These are phyloP conservation scores for Dryomyza anilis DNA, from an alignment of 2,888 invertebrate species.

Conservation along the genomic window DNA sequence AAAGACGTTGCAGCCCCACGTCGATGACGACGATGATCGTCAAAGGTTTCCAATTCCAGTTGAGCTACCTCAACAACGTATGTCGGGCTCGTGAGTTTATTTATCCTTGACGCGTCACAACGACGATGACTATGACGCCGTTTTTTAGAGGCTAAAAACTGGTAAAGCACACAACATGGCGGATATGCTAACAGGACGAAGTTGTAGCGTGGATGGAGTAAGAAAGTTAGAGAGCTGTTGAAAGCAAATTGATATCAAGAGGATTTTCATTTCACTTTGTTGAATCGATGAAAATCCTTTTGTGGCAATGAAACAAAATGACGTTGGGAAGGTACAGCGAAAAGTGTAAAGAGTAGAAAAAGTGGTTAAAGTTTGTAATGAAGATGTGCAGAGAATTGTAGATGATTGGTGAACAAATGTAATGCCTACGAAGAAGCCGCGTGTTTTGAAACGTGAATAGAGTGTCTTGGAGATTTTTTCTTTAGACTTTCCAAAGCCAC, in stretches of 20 bases:
- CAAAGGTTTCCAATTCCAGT: background rate
- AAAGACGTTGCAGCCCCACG: background rate
- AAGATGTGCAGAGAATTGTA: background rate
- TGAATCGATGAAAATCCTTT: slow-evolving; percentile 19
- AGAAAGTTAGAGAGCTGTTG: background rate
- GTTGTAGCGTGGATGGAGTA: background rate
- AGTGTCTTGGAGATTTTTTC: background rate
- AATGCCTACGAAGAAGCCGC: no score
- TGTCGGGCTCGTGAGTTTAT: slow-evolving; percentile 3
- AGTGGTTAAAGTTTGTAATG: background rate
- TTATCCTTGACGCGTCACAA: slow-evolving; percentile 16
- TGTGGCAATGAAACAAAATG: slow-evolving; percentile 4
- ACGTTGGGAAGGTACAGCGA: background rate
- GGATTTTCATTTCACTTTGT: slow-evolving; percentile 15
- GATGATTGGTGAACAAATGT: background rate
- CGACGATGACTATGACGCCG: background rate
- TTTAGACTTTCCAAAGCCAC: no score
- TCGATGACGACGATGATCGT: background rate
- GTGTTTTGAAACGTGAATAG: background rate
- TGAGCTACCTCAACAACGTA: background rate
- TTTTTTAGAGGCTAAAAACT: no score
- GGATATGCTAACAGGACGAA: background rate
- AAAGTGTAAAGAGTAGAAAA: background rate
- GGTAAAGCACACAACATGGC: no score
- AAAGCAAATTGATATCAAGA: slow-evolving; percentile 22